A percentile compares a stretch with the other conserved stretches of the same genome.
These are phyloP conservation scores for Scomber colias DNA, from an alignment of 2,113 vertebrate species.

Conservation along the genomic window DNA sequence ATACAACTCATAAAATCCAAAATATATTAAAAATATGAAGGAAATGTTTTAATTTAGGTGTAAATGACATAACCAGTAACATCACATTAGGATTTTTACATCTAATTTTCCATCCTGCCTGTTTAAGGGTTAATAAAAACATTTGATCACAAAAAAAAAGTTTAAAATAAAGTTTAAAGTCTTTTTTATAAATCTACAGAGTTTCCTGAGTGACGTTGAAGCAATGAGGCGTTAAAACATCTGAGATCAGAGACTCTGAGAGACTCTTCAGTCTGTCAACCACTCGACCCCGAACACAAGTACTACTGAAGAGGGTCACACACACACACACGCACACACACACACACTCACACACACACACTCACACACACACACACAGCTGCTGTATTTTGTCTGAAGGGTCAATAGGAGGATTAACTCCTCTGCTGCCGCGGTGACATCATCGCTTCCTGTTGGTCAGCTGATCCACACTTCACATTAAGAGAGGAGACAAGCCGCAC, in stretches of 20 bases:
- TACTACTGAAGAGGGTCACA: constrained; percentile 50
- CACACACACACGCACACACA: constrained; percentile 9
- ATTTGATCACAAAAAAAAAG: too few species aligned
- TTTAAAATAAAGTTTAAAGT: too few species aligned
- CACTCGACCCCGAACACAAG: constrained; percentile 53
- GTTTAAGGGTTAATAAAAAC: too few species aligned
- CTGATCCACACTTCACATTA: constrained; percentile 43
- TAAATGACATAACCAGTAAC: too few species aligned
- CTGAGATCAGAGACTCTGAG: constrained; percentile 31
- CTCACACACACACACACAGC: constrained; percentile 26
- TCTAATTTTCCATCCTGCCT: too few species aligned
- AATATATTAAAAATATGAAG: too few species aligned
- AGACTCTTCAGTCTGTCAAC: constrained; percentile 63
- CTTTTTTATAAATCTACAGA: too few species aligned
- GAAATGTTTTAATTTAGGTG: too few species aligned
- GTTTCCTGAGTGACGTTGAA: not conserved
- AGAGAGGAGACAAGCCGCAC: not conserved
- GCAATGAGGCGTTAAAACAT: constrained; percentile 12
- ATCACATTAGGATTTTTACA: too few species aligned
- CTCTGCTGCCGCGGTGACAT: constrained; percentile 26
- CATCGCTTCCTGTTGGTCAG: constrained; percentile 60
- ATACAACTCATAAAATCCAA: too few species aligned
- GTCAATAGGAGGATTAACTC: constrained; percentile 52
- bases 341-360: constrained; percentile 29
- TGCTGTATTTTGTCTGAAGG: constrained; percentile 11